phyloP scores from a whole-genome alignment of 2,797 vertebrate species.

The Sebastes trivittatus region DNA sequence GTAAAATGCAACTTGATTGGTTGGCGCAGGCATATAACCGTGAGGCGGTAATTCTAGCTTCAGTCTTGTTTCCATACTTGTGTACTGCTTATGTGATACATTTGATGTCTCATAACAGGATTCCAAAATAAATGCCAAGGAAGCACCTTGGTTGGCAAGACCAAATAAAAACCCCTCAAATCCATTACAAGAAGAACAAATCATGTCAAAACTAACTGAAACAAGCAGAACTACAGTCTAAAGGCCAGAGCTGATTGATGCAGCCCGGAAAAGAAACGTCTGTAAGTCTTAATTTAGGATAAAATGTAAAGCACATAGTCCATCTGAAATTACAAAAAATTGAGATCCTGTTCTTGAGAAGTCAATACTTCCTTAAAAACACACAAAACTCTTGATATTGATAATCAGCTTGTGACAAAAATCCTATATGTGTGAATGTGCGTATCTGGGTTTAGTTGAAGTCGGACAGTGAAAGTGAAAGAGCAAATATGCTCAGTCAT shows the following conservation, averaged over 20 bases:
- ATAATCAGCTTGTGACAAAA: neutral
- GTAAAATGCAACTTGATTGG: no score
- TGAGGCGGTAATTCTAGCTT: neutral
- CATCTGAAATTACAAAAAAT: no score
- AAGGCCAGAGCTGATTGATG: neutral
- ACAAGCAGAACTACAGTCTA: conserved; percentile 1
- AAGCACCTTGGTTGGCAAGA: neutral
- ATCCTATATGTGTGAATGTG: neutral
- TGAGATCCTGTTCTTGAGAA: no score
- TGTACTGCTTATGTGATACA: neutral
- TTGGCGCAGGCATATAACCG: no score
- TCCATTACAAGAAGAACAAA: conserved; percentile 15
- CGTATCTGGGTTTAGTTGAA: neutral
- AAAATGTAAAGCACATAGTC: no score
- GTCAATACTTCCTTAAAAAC: neutral
- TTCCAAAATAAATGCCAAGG: neutral
- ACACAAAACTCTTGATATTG: neutral
- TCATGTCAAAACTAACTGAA: conserved; percentile 27
- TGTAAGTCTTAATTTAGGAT: no score
- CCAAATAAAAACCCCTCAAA: conserved; percentile 12
- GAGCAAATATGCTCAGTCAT: neutral
- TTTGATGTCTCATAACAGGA: neutral
- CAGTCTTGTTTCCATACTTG: neutral
- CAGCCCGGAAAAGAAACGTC: no score
- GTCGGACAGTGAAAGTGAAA: neutral